Evolutionary conservation across 1,140 invertebrate species (phyloP).

Genomic region (Drosophila gunungcola): DNA sequence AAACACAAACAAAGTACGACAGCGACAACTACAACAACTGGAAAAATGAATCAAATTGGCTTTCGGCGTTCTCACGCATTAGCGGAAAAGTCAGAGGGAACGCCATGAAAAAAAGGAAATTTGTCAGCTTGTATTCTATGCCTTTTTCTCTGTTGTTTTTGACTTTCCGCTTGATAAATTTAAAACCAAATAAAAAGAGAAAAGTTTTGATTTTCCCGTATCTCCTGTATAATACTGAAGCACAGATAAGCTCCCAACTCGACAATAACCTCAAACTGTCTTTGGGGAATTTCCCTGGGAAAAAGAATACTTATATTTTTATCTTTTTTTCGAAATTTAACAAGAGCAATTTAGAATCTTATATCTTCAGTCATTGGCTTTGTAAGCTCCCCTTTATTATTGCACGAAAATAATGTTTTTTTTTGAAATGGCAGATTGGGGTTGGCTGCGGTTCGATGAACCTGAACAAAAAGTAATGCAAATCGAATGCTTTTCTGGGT

Average conservation of each 20-base stretch:
- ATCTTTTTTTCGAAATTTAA: neutral
- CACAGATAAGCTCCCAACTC: slow-evolving; percentile 39
- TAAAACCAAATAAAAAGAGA: slow-evolving; percentile 71
- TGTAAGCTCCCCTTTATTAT: slow-evolving; percentile 5
- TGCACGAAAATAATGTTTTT: slow-evolving; percentile 15
- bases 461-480: slow-evolving; percentile 60
- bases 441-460: slow-evolving; percentile 67
- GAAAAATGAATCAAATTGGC: slow-evolving; percentile 61
- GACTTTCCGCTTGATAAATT: slow-evolving; percentile 80
- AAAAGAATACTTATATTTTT: neutral
- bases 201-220: slow-evolving; percentile 40
- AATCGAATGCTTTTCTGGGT: slow-evolving; percentile 35
- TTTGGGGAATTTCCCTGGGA: slow-evolving; percentile 34
- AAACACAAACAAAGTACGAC: slow-evolving; percentile 36
- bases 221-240: slow-evolving; percentile 7
- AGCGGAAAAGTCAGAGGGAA: slow-evolving; percentile 44
- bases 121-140: slow-evolving; percentile 32
- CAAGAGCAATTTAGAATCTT: slow-evolving; percentile 4
- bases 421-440: slow-evolving; percentile 64
- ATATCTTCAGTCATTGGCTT: slow-evolving; percentile 10
- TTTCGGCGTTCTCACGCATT: slow-evolving; percentile 76
- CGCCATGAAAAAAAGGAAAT: slow-evolving; percentile 18
- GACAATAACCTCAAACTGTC: slow-evolving; percentile 68
- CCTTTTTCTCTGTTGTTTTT: slow-evolving; percentile 48
- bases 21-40: slow-evolving; percentile 39